These are phyloP conservation scores for Himantopus leucocephalus DNA, from an alignment of 2,113 vertebrate genomes.

Conservation along the genomic window DNA sequence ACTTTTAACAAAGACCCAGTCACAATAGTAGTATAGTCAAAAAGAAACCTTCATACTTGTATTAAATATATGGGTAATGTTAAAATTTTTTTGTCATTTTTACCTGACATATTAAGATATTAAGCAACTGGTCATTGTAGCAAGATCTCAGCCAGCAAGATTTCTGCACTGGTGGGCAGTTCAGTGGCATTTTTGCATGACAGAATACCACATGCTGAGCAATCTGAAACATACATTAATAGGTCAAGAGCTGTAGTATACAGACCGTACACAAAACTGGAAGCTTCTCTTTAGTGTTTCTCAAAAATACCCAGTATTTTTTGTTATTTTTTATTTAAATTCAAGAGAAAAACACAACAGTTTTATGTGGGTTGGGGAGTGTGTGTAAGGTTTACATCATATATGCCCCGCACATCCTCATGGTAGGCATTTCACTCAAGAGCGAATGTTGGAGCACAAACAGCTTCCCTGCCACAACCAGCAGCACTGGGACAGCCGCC, in stretches of 20 bases:
- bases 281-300: neutral
- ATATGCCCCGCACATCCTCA: neutral
- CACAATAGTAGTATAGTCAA: neutral
- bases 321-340: neutral
- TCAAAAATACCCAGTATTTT: neutral
- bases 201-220: neutral
- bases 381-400: neutral
- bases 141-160: neutral
- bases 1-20: neutral
- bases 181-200: neutral
- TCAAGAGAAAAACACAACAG: neutral
- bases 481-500: fast-evolving
- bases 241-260: neutral
- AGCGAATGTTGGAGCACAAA: neutral
- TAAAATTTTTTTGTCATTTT: neutral
- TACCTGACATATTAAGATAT: neutral
- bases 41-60: neutral
- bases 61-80: fast-evolving
- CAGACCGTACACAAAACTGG: neutral
- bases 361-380: neutral
- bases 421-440: too few species aligned
- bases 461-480: neutral
- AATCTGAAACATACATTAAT: neutral
- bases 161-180: neutral
- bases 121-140: neutral